A percentile compares a stretch with the other conserved stretches of the same genome.
Evolutionary conservation across 2,113 vertebrate genomes (phyloP).

Genomic region (Heteronetta atricapilla): DNA sequence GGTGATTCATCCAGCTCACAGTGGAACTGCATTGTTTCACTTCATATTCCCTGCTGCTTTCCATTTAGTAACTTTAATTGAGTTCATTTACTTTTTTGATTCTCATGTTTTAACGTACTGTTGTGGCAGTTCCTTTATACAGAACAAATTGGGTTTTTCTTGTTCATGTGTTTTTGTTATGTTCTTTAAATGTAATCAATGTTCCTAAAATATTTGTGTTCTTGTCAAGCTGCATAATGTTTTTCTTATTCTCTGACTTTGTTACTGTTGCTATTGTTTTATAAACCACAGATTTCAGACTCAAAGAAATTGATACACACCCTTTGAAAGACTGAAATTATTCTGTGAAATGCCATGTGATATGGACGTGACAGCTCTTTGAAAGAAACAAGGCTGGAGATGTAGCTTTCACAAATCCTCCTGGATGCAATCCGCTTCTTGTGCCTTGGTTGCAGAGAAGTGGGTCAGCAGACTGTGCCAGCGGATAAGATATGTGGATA

Average conservation of each 20-base stretch:
- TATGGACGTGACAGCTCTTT: neutral
- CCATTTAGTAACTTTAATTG: neutral
- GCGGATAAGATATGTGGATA: neutral
- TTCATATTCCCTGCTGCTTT: neutral
- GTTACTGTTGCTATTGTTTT: neutral
- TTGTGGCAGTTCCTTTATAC: neutral
- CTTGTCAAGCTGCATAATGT: neutral
- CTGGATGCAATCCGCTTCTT: neutral
- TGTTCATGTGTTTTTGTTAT: neutral
- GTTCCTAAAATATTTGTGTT: neutral
- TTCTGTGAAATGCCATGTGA: neutral
- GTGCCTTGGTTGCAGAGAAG: neutral
- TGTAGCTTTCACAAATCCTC: slow-evolving; percentile 22
- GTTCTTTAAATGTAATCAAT: neutral
- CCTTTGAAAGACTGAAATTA: neutral
- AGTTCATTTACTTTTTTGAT: neutral
- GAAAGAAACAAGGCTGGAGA: slow-evolving; percentile 1
- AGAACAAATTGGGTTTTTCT: neutral
- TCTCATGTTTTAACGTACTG: neutral
- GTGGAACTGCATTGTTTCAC: neutral
- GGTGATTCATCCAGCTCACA: neutral
- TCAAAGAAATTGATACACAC: neutral
- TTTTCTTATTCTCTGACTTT: neutral
- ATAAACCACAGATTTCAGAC: neutral
- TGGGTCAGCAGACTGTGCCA: slow-evolving; percentile 2